These are phyloP conservation scores for Colletes latitarsis DNA, from an alignment of 1,140 invertebrate species.

Conservation along the genomic window DNA sequence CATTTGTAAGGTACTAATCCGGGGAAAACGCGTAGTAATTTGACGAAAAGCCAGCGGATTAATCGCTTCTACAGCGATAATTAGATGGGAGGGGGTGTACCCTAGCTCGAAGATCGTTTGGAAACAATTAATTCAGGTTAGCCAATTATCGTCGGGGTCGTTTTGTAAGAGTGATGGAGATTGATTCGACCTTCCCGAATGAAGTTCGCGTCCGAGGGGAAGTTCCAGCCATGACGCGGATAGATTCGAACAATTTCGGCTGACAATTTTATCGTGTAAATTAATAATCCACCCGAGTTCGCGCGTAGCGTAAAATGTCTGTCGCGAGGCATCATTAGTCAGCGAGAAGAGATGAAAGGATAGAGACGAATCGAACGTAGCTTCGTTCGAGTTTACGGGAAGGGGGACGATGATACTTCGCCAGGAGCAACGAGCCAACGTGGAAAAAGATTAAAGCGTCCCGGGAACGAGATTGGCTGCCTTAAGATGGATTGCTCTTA, in stretches of 20 bases:
- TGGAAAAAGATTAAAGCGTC: slow-evolving; percentile 40
- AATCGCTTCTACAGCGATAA: slow-evolving; percentile 14
- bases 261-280: slow-evolving; percentile 22
- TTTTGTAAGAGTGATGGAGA: slow-evolving; percentile 42
- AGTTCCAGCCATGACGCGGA: slow-evolving; percentile 33
- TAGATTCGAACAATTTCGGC: slow-evolving; percentile 26
- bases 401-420: neutral
- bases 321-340: neutral
- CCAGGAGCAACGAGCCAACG: neutral
- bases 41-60: neutral
- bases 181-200: slow-evolving; percentile 35
- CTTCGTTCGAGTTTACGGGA: neutral
- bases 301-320: neutral
- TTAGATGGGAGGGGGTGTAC: neutral
- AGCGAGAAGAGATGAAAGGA: neutral
- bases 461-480: slow-evolving; percentile 33
- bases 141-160: slow-evolving; percentile 40
- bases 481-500: slow-evolving; percentile 52
- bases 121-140: slow-evolving; percentile 42
- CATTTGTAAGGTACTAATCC: neutral
- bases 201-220: slow-evolving; percentile 15
- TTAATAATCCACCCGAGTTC: neutral
- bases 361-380: neutral
- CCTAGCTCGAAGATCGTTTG: slow-evolving; percentile 1
- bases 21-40: no score